Percentiles rank a stretch among this genome's conserved stretches.
These are phyloP conservation scores for Aphelinus certus DNA, from an alignment of 1,140 invertebrate species.

Conservation along the genomic window DNA sequence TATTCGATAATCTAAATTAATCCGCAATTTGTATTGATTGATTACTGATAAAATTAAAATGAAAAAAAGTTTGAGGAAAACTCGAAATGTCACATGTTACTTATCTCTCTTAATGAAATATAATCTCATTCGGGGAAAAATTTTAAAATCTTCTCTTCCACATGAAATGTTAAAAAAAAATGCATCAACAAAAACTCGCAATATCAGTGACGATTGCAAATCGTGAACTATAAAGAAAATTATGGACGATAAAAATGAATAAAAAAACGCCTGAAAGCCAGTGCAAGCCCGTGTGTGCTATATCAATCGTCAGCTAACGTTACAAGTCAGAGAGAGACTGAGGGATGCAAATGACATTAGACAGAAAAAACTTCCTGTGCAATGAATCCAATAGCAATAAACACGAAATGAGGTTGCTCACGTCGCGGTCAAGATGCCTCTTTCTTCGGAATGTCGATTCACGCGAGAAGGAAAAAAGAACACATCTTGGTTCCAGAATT, in stretches of 20 bases:
- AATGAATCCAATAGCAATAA: slow-evolving; percentile 65
- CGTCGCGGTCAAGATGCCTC: background rate
- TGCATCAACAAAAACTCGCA: slow-evolving; percentile 24
- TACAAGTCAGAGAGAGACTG: background rate
- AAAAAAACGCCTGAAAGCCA: background rate
- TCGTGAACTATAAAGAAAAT: background rate
- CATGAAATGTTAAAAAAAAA: background rate
- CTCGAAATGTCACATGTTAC: too few relatives aligned
- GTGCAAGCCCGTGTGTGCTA: background rate
- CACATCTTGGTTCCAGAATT: slow-evolving; percentile 3
- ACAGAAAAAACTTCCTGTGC: slow-evolving; percentile 46
- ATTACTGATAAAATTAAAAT: too few relatives aligned
- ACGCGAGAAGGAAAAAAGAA: background rate
- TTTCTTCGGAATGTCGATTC: too few relatives aligned
- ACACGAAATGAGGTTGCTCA: slow-evolving; percentile 40
- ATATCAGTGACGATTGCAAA: background rate
- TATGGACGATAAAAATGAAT: too few relatives aligned
- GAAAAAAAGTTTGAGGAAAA: too few relatives aligned
- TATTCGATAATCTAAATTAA: too few relatives aligned
- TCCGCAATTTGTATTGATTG: too few relatives aligned
- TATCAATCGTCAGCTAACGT: slow-evolving; percentile 7
- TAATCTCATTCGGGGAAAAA: too few relatives aligned
- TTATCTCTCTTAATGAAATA: too few relatives aligned
- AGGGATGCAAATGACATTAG: background rate
- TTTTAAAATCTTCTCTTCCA: slow-evolving; percentile 21